These are phyloP conservation scores for Caenorhabditis wallacei DNA, from an alignment of 2,888 invertebrate genomes.

Conservation along the genomic window DNA sequence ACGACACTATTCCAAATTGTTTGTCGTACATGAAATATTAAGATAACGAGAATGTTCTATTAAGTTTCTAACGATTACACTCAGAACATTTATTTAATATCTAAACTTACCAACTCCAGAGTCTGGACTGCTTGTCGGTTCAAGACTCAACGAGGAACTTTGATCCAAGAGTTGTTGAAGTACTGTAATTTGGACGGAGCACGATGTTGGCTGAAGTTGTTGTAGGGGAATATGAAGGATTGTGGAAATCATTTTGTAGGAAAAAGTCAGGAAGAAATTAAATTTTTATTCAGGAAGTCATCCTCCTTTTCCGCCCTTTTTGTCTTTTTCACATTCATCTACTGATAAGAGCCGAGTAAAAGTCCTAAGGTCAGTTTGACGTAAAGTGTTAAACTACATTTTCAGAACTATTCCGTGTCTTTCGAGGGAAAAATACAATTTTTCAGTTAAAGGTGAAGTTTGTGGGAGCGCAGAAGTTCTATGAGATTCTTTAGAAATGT, in stretches of 20 bases:
- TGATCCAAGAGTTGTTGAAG: conserved; percentile 61
- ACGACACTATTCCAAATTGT: no score
- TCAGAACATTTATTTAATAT: no score
- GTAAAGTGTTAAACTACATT: conserved; percentile 32
- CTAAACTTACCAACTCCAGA: conserved; percentile 64
- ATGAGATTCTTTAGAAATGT: no score
- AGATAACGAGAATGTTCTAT: no score
- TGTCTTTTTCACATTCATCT: background rate
- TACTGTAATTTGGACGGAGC: conserved; percentile 65
- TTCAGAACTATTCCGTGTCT: no score
- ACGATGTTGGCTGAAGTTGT: conserved; percentile 64
- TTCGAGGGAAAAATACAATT: no score
- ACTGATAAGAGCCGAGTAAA: conserved; percentile 35
- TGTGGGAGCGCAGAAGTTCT: no score
- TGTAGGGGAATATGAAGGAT: conserved; percentile 24
- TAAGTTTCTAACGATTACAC: no score
- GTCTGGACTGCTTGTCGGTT: conserved; percentile 61
- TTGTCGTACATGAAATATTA: no score
- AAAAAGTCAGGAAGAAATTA: background rate
- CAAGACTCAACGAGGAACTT: conserved; percentile 48
- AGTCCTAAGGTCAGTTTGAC: conserved; percentile 66
- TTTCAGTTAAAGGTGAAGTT: no score
- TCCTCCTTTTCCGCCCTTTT: conserved; percentile 2
- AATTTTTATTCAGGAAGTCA: conserved; percentile 15
- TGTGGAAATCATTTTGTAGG: conserved; percentile 31